These are phyloP conservation scores for Aphis craccivora DNA, from an alignment of 1,140 invertebrate genomes.

Conservation along the genomic window DNA sequence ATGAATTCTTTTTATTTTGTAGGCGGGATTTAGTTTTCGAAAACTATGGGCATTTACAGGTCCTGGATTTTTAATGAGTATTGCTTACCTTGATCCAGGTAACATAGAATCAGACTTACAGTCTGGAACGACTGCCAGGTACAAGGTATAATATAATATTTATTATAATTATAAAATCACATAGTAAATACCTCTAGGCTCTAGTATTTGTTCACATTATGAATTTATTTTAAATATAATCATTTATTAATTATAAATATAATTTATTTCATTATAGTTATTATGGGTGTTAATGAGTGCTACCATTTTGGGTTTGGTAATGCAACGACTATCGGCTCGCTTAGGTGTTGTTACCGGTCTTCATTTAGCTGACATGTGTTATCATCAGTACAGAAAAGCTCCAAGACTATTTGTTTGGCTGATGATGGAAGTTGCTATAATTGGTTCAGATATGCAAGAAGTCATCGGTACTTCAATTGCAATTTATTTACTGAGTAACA, in stretches of 20 bases:
- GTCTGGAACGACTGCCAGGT: slow-evolving; percentile 80
- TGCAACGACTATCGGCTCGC: slow-evolving; percentile 85
- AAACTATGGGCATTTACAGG: slow-evolving; percentile 95
- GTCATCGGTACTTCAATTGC: slow-evolving; percentile 92
- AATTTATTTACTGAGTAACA: slow-evolving; percentile 86
- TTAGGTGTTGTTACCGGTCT: slow-evolving; percentile 85
- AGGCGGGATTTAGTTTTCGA: slow-evolving; percentile 79
- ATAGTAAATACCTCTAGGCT: background rate
- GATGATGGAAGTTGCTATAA: slow-evolving; percentile 94
- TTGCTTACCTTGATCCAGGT: slow-evolving; percentile 91
- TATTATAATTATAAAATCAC: background rate
- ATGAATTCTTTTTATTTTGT: background rate
- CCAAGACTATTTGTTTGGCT: slow-evolving; percentile 87
- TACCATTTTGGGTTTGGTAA: slow-evolving; percentile 83
- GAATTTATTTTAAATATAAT: background rate
- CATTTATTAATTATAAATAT: background rate
- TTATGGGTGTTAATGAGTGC: slow-evolving; percentile 89
- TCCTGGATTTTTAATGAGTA: slow-evolving; percentile 93
- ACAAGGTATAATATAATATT: slow-evolving; percentile 71
- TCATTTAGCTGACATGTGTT: slow-evolving; percentile 84
- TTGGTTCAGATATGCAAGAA: slow-evolving; percentile 94
- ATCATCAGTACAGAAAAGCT: slow-evolving; percentile 77
- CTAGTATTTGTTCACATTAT: background rate
- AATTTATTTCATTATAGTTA: slow-evolving; percentile 68
- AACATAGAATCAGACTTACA: slow-evolving; percentile 94